Conservation (phyloP, 2,888 invertebrate genomes). For the Drosophila meridiana region DNA sequence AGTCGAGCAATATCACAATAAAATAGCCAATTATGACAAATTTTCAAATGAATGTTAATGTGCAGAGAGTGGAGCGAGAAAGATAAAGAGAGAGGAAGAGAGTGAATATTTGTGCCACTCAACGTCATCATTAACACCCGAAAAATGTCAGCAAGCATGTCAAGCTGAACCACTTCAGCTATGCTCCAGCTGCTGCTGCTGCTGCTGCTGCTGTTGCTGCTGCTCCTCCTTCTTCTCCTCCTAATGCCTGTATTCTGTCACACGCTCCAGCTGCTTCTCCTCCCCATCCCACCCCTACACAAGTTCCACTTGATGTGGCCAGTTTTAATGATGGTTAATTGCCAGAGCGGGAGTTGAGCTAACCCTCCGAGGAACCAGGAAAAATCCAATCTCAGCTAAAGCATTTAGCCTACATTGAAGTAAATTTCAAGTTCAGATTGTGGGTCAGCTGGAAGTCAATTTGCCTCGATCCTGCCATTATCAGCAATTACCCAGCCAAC, state of each 20-base stretch:
- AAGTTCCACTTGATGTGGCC: slow-evolving; percentile 19
- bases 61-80: slow-evolving; percentile 8
- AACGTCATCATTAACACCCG: slow-evolving; percentile 69
- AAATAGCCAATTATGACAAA: slow-evolving; percentile 74
- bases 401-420: slow-evolving; percentile 66
- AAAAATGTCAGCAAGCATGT: slow-evolving; percentile 47
- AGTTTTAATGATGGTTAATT: slow-evolving; percentile 61
- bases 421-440: slow-evolving; percentile 69
- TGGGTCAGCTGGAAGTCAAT: slow-evolving; percentile 68
- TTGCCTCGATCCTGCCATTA: slow-evolving; percentile 59
- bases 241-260: slow-evolving; percentile 59
- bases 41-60: slow-evolving; percentile 67
- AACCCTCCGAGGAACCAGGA: not conserved
- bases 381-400: slow-evolving; percentile 46
- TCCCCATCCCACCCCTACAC: not conserved
- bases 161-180: slow-evolving; percentile 21
- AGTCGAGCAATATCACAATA: slow-evolving; percentile 35
- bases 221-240: not conserved
- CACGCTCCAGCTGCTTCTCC: slow-evolving; percentile 39
- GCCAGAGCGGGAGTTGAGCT: slow-evolving; percentile 19
- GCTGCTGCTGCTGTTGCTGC: slow-evolving; percentile 27
- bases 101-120: slow-evolving; percentile 36
- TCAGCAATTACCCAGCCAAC: slow-evolving; percentile 69
- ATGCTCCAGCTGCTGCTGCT: slow-evolving; percentile 23
- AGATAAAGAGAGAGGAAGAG: not conserved